Percentiles rank a stretch among this genome's conserved stretches.
phyloP scores from a whole-genome alignment of 2,113 vertebrate species.

The Neogale vison region DNA sequence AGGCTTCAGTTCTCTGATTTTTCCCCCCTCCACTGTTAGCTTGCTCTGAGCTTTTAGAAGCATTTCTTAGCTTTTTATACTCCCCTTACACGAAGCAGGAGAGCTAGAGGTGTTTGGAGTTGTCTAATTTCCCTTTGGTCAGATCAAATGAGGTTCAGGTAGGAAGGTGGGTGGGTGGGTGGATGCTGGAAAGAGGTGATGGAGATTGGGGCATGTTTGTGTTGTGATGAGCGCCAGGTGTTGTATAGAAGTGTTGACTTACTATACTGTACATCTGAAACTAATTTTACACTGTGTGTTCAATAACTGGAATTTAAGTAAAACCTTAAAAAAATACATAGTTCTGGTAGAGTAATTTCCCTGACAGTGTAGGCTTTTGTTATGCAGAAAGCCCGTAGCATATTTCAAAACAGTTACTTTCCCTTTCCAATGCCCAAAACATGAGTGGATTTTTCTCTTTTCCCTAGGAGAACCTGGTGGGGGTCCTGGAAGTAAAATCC shows the following conservation, averaged over 20 bases:
- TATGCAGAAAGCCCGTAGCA: neutral
- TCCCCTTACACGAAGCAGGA: neutral
- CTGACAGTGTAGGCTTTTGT: neutral
- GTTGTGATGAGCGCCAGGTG: neutral
- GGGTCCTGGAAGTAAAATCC: neutral
- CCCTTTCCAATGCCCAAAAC: neutral
- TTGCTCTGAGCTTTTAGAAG: neutral
- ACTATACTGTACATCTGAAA: neutral
- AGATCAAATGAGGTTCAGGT: neutral
- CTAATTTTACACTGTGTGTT: neutral
- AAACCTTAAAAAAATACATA: neutral
- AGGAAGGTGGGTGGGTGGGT: neutral
- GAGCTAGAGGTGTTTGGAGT: neutral
- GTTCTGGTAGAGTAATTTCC: neutral
- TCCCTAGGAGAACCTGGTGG: neutral
- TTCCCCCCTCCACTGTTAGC: neutral
- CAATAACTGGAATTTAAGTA: neutral
- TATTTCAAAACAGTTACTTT: neutral
- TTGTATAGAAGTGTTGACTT: neutral
- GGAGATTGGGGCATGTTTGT: neutral
- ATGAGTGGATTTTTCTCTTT: neutral
- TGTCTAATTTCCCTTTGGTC: neutral
- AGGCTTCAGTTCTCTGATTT: neutral
- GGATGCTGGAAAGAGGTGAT: neutral
- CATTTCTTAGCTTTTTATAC: neutral